These are phyloP conservation scores for Porites lutea DNA, from an alignment of 64 coral and sea anemone genomes.

Conservation along the genomic window DNA sequence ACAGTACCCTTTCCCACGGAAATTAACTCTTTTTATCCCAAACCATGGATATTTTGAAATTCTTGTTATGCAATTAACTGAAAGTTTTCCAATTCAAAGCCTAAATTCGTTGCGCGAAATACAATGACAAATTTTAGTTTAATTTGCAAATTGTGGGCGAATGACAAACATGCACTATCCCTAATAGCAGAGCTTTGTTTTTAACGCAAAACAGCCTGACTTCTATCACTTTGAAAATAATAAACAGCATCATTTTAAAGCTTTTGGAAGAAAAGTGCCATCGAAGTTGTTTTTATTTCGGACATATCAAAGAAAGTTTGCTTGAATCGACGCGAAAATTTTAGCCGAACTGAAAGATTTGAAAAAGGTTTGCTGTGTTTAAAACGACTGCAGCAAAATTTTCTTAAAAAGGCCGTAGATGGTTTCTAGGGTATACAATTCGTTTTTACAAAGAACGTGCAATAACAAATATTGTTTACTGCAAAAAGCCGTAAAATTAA, in stretches of 20 bases:
- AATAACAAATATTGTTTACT: conserved; percentile 38
- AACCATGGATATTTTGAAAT: conserved; percentile 23
- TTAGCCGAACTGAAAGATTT: not conserved
- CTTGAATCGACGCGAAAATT: not conserved
- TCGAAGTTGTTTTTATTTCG: conserved; percentile 2
- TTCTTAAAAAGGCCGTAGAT: not conserved
- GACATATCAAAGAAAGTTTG: not conserved
- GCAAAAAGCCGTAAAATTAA: conserved; percentile 34
- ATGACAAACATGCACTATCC: not conserved
- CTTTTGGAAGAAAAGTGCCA: not conserved
- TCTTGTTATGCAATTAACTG: conserved; percentile 23
- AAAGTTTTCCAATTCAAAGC: conserved; percentile 29
- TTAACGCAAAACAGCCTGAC: not conserved
- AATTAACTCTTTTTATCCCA: conserved; percentile 23
- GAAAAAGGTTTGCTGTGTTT: too few relatives aligned
- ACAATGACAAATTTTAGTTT: conserved; percentile 19
- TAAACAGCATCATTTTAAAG: not conserved
- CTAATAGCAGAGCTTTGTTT: not conserved
- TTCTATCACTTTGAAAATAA: not conserved
- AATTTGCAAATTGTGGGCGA: conserved; percentile 36
- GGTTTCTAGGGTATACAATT: conserved; percentile 2
- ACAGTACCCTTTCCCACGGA: not conserved
- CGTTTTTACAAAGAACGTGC: conserved; percentile 31
- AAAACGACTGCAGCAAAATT: not conserved
- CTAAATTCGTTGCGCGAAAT: not conserved